A percentile compares a stretch with the other conserved stretches of the same genome.
These are phyloP conservation scores for Lasioglossum oenotherae DNA, from an alignment of 2,888 invertebrate genomes.

Conservation along the genomic window DNA sequence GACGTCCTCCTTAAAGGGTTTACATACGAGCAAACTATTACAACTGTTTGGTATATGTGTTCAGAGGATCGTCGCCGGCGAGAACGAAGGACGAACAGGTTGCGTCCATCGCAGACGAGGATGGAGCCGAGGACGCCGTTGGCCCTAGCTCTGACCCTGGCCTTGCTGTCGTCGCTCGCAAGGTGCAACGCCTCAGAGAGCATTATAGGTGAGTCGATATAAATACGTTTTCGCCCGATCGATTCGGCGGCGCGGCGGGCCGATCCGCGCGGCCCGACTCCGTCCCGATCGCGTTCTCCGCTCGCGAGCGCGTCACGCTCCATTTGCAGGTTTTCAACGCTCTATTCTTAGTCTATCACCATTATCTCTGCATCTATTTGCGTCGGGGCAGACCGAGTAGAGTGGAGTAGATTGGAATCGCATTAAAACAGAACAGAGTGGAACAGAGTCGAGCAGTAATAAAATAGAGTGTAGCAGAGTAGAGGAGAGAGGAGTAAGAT, in stretches of 20 bases:
- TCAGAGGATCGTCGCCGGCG: slow-evolving; percentile 4
- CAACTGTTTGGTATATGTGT: not conserved
- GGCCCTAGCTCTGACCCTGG: slow-evolving; percentile 72
- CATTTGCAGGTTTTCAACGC: slow-evolving; percentile 74
- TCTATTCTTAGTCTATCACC: slow-evolving; percentile 77
- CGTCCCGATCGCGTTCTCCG: slow-evolving; percentile 25
- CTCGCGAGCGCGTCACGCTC: slow-evolving; percentile 71
- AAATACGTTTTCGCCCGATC: not conserved
- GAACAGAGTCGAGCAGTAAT: not conserved
- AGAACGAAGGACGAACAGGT: slow-evolving; percentile 14
- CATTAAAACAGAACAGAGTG: slow-evolving; percentile 23
- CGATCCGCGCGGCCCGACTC: slow-evolving; percentile 38
- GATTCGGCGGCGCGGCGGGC: not conserved
- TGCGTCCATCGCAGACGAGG: slow-evolving; percentile 29
- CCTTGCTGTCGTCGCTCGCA: slow-evolving; percentile 68
- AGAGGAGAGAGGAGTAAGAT: no score
- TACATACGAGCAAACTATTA: not conserved
- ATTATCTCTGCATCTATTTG: slow-evolving; percentile 77
- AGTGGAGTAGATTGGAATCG: slow-evolving; percentile 35
- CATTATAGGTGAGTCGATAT: slow-evolving; percentile 77
- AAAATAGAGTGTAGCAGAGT: not conserved
- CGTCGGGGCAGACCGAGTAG: slow-evolving; percentile 61
- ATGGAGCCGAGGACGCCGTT: slow-evolving; percentile 70
- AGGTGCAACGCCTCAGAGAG: slow-evolving; percentile 78
- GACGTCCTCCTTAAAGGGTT: not conserved